Evolutionary conservation across 2,888 invertebrate genomes (phyloP), one percentile per base, ranked within the genome.

Genomic region (Agrochola macilenta): DNA sequence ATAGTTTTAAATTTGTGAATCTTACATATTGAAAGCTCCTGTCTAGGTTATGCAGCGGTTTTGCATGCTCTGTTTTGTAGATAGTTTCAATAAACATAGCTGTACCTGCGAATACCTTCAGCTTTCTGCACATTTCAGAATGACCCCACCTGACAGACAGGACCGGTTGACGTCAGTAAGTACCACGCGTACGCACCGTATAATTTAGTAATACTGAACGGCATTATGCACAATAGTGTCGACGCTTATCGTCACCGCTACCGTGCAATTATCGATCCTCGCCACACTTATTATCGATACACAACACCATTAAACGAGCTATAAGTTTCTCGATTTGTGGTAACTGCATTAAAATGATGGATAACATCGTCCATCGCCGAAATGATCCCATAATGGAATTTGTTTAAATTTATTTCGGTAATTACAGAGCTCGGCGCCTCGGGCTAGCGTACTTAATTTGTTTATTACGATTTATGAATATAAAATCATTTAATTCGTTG

Each of bases 141-240:
- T 81, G 65, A 81, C 80, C 76, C 84, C 68, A 78, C 49, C 69
- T 69, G 81, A 52, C 78, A 20, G 39, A 87, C 65, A 65, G 84
- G 86, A 93, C 92, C 91, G 92, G 94, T 93, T 84, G 73, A 73
- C 69, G 75, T 71, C 76, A 86, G 85, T 83, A 85, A 87, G 86
- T 84, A 84, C 81, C 74, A 69, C 74, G 78, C 79, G 79, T 78
- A 76, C 72, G 87, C 84, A 89, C 92, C 91, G 90, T 94, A 93
- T 96, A 95, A 95, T 96, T 96, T 94, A 92, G 94, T 93, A 94
- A 94, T 95, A 92, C 91, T 91, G 94, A 91, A 91, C 92, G 92
- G 94, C 92, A 95, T 96, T 95, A 95, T 93, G 93, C 93, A 95
- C 94, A 94, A 95, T 95, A 94, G 95, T 94, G 93, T 91, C 91